Evolutionary conservation across 2,888 invertebrate species (phyloP).

Genomic region (Toxonevra muliebris): DNA sequence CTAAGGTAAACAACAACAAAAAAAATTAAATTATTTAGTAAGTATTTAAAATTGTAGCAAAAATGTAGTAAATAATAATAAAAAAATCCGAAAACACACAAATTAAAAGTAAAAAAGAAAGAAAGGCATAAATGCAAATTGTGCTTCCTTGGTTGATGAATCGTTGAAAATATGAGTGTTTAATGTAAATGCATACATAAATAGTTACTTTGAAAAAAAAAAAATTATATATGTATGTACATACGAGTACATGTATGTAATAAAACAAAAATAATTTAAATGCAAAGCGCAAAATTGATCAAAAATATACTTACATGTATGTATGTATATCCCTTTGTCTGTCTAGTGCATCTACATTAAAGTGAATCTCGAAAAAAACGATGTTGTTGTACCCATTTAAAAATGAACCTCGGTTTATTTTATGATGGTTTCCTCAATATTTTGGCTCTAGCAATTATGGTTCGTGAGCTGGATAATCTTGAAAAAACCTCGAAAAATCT

Average conservation of each 20-base stretch:
- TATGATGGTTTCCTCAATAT: too few species aligned
- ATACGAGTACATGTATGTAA: too few species aligned
- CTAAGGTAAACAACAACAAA: slow-evolving; percentile 26
- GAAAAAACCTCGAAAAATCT: too few species aligned
- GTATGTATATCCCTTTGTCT: slow-evolving; percentile 10
- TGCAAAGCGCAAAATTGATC: too few species aligned
- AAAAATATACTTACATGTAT: not conserved
- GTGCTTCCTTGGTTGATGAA: slow-evolving; percentile 19
- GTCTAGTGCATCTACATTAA: too few species aligned
- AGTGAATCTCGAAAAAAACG: too few species aligned
- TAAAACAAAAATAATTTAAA: too few species aligned
- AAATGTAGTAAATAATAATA: not conserved
- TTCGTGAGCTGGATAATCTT: too few species aligned
- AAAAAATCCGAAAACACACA: slow-evolving; percentile 8
- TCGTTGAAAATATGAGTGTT: not conserved
- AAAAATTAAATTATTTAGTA: slow-evolving; percentile 24
- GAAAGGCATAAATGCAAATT: slow-evolving; percentile 8
- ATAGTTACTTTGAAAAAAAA: not conserved
- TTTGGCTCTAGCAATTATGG: too few species aligned
- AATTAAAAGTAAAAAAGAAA: slow-evolving; percentile 21
- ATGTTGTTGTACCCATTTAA: too few species aligned
- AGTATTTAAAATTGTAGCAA: slow-evolving; percentile 1
- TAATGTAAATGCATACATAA: slow-evolving; percentile 12
- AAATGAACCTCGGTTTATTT: too few species aligned
- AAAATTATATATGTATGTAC: not conserved